A percentile compares a stretch with the other conserved stretches of the same genome.
These are phyloP conservation scores for Stomatorhinus ivindoensis DNA, from an alignment of 2,113 vertebrate genomes.

Conservation along the genomic window DNA sequence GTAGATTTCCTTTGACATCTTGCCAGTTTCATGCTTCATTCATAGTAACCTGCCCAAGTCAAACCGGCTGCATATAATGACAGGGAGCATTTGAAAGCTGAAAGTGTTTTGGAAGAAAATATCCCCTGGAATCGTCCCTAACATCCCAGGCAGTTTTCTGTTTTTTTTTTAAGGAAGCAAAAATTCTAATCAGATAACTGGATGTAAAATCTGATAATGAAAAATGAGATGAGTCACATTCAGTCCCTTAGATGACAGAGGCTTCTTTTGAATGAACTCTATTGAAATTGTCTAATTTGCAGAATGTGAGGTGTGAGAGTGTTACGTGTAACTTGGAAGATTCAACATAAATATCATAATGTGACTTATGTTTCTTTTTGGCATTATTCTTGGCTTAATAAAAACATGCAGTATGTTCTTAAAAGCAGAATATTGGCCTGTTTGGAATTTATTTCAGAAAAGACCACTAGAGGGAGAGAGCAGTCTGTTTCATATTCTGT, in stretches of 20 bases:
- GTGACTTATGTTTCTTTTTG: not conserved
- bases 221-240: not conserved
- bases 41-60: not conserved
- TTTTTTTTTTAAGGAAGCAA: not conserved
- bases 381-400: not conserved
- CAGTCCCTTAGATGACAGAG: not conserved
- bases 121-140: not conserved
- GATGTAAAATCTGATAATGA: not conserved
- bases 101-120: not conserved
- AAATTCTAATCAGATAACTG: not conserved
- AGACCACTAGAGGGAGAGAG: not conserved
- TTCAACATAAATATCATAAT: not conserved
- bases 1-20: not conserved
- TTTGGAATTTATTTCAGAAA: not conserved
- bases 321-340: not conserved
- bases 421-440: not conserved
- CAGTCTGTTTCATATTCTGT: no score
- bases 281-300: not conserved
- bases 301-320: not conserved
- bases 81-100: not conserved
- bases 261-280: not conserved
- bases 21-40: not conserved
- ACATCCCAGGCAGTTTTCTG: not conserved
- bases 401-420: not conserved
- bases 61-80: not conserved